Conservation (phyloP, 1,140 invertebrate species). For the Drosophila pachea region DNA sequence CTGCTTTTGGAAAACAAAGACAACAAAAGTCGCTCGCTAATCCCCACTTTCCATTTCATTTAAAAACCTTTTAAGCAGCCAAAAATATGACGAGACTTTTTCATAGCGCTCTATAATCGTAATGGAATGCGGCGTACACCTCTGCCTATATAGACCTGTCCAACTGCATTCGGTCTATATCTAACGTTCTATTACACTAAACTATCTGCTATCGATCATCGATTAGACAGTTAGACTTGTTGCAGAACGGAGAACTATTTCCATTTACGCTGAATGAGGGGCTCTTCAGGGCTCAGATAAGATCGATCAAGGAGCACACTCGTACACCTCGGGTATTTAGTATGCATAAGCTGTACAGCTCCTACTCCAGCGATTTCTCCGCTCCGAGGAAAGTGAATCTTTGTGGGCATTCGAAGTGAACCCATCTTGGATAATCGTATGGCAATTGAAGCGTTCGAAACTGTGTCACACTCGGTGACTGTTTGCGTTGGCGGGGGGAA, state of each 20-base stretch:
- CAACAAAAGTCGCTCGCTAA: slow-evolving; percentile 13
- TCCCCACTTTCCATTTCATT: slow-evolving; percentile 50
- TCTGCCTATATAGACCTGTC: no score
- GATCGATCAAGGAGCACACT: not conserved
- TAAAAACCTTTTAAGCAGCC: slow-evolving; percentile 16
- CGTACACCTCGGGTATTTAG: not conserved
- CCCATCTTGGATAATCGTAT: not conserved
- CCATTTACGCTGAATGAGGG: no score
- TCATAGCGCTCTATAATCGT: not conserved
- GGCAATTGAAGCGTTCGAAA: not conserved
- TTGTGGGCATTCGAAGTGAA: not conserved
- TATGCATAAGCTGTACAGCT: no score
- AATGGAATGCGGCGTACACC: no score
- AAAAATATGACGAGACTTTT: slow-evolving; percentile 3
- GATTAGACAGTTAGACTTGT: no score
- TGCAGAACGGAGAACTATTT: no score
- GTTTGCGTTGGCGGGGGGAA: no score
- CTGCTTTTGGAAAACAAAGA: not conserved
- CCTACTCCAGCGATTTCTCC: not conserved
- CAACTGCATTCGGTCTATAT: no score
- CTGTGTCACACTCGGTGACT: not conserved
- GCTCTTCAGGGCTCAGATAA: no score
- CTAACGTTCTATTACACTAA: no score
- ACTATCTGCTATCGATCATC: no score
- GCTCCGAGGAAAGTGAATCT: slow-evolving; percentile 2